Base-by-base conservation (phyloP, 2,888 invertebrate genomes). In the Smittia sp. region DNA sequence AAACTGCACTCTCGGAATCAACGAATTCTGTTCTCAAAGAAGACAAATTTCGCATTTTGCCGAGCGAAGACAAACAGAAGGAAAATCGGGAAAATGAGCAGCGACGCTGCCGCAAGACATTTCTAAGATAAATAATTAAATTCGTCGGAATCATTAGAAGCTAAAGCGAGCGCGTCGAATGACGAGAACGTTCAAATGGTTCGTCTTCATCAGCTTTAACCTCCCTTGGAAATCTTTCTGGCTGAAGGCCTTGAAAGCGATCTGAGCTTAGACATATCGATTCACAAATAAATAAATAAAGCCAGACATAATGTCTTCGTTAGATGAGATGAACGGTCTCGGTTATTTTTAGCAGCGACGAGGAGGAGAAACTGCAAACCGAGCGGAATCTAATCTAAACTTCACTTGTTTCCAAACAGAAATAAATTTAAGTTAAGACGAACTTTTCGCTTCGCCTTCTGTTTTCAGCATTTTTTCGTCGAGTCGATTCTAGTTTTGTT, bases 221-320 rank as follows among this genome's bases (percentile, higher is more conserved):
- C 22, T 58, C 22, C 58, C 20, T 58, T 58, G 22, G 22, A 22
- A 58, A 7, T 38, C 18, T 58, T 18, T 58, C 22, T 22, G 22
- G 6, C 58, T 22, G 15, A 38, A 54, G 27, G 27, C 62, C 72
- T 72, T 72, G 72, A 27, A 15, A 25, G 38, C 62, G 25, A 15
- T 38, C 58, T 46, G n/a, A 2, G 46, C 32, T 32, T 32, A 15
- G n/a, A 46, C 7, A 58, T 58, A 58, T 58, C 58, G 58, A 58
- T 58, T 58, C n/a, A 70, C 32, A 52, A 24, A 62, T 22, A 62
- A 27, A 69, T 54, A 69, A 72, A 72, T 72, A 72, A 58, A 58
- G 38, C 32, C 62, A 72, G 72, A 72, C 72, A 72, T 11, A 62
- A 38, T 32, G 72, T 72, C 72, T 72, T 46, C 25, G 46, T 46